Evolutionary conservation across 2,888 invertebrate species (phyloP).

Genomic region (Lathronympha strigana): DNA sequence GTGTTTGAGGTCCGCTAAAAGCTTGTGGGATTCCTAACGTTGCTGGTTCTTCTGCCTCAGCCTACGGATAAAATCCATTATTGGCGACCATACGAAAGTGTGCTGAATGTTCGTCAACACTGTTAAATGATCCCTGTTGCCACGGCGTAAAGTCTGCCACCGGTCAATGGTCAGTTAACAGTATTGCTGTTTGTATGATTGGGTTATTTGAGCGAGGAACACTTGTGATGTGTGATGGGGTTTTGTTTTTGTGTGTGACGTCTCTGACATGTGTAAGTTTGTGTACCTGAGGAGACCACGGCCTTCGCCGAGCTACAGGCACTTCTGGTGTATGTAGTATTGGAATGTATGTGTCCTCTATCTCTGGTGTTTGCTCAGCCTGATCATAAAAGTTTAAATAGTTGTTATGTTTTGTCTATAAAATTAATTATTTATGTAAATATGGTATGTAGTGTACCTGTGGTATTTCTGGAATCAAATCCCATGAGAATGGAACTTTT

Average conservation of each 20-base stretch:
- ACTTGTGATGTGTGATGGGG: constrained; percentile 14
- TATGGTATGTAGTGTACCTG: constrained; percentile 62
- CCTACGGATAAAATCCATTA: constrained; percentile 76
- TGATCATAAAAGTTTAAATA: constrained; percentile 53
- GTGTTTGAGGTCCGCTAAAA: constrained; percentile 66
- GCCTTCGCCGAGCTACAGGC: constrained; percentile 69
- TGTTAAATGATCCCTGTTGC: too few species aligned
- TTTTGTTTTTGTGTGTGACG: constrained; percentile 18
- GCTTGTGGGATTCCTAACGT: constrained; percentile 72
- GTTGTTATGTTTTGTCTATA: constrained; percentile 40
- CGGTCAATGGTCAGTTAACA: too few species aligned
- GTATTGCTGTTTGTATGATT: too few species aligned
- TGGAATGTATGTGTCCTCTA: constrained; percentile 74
- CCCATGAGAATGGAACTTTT: constrained; percentile 74
- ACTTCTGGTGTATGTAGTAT: constrained; percentile 70
- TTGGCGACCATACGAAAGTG: constrained; percentile 70
- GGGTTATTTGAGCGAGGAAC: constrained; percentile 34
- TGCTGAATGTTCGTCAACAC: constrained; percentile 9
- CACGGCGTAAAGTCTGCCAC: not conserved
- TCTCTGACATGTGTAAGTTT: constrained; percentile 34
- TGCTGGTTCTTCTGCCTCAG: constrained; percentile 68
- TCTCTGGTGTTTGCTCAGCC: constrained; percentile 78
- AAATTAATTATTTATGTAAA: constrained; percentile 26
- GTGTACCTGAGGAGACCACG: constrained; percentile 74
- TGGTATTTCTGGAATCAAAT: constrained; percentile 77